Percentiles rank a stretch among this genome's conserved stretches.
Conservation (phyloP, 2,797 vertebrate genomes). For the Limnodromus scolopaceus region DNA sequence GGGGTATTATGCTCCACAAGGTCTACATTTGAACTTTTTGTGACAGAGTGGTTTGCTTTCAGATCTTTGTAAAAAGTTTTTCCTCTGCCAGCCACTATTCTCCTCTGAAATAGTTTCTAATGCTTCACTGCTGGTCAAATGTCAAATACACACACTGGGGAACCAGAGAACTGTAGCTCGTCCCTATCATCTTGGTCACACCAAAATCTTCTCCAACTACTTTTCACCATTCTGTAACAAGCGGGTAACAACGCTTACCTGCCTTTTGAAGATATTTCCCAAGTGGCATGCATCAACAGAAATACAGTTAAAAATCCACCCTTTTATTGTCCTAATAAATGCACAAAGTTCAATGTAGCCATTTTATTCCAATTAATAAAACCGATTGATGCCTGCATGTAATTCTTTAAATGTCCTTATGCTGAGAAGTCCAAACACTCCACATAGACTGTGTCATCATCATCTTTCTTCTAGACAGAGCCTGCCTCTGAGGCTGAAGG, state of each 20-base stretch:
- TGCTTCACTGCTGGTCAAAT: not conserved
- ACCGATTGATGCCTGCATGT: not conserved
- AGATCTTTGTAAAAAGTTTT: not conserved
- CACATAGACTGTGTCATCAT: not conserved
- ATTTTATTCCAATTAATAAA: not conserved
- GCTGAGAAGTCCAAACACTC: not conserved
- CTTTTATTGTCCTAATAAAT: not conserved
- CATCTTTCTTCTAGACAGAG: not conserved
- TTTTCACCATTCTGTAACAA: not conserved
- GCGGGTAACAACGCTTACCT: not conserved
- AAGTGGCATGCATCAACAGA: not conserved
- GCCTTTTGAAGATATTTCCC: not conserved
- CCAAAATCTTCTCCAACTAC: not conserved
- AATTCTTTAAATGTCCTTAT: not conserved
- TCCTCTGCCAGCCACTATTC: not conserved
- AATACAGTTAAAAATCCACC: not conserved
- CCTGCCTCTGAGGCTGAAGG: not conserved
- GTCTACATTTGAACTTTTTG: not conserved
- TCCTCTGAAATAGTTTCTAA: not conserved
- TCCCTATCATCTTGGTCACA: not conserved
- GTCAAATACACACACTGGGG: not conserved
- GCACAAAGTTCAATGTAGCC: accelerated
- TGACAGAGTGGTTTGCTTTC: not conserved
- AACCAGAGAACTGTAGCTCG: not conserved
- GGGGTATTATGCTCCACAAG: not conserved